Conservation (phyloP, 2,113 vertebrate genomes). For the Hassar affinis region DNA sequence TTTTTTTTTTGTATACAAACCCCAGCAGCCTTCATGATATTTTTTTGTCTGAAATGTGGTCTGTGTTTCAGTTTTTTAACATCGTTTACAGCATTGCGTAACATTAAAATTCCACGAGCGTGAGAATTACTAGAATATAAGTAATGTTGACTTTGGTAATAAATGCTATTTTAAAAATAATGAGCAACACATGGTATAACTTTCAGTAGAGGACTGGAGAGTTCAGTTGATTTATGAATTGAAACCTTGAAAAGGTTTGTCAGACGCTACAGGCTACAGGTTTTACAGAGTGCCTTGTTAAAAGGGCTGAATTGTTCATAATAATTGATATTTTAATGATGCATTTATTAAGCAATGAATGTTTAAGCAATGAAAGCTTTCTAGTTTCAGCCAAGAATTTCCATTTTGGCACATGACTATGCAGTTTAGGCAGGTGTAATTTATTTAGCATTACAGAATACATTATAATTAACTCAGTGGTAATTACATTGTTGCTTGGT, state of each 20-base stretch:
- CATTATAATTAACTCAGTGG: too few species aligned
- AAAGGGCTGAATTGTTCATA: too few species aligned
- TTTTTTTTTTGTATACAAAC: too few species aligned
- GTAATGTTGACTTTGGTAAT: neutral
- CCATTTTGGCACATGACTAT: neutral
- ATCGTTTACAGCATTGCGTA: neutral
- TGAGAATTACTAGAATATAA: neutral
- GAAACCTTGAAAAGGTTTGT: neutral
- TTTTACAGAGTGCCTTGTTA: too few species aligned
- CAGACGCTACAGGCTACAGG: neutral
- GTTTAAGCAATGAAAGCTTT: too few species aligned
- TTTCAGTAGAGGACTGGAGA: neutral
- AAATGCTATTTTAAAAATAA: neutral
- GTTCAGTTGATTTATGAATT: neutral
- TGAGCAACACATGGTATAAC: too few species aligned
- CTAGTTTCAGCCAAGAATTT: neutral
- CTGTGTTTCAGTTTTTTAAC: neutral
- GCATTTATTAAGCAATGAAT: too few species aligned
- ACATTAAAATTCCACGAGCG: neutral
- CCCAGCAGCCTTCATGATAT: too few species aligned
- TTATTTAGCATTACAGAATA: neutral
- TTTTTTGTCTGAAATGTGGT: too few species aligned
- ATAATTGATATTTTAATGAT: too few species aligned
- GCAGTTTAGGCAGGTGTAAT: neutral
- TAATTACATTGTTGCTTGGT: slow-evolving; percentile 2